These are phyloP conservation scores for Danio choprae DNA, from an alignment of 2,797 vertebrate genomes.

Conservation along the genomic window DNA sequence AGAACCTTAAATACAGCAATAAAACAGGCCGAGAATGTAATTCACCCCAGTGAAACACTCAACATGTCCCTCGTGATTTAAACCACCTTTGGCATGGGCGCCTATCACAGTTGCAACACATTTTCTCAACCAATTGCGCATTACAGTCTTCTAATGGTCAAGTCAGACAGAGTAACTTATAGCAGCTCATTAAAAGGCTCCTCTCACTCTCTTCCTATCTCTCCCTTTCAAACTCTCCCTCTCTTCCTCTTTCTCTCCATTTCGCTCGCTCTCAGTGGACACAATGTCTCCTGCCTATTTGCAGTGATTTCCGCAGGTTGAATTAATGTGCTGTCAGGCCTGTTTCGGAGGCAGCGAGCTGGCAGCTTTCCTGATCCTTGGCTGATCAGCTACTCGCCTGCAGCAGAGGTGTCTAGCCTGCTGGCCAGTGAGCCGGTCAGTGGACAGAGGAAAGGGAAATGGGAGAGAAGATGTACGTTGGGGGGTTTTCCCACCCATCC, in stretches of 20 bases:
- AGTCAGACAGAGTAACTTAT: constrained; percentile 64
- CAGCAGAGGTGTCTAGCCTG: constrained; percentile 65
- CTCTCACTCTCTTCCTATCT: constrained; percentile 58
- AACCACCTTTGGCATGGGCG: constrained; percentile 63
- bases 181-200: constrained; percentile 67
- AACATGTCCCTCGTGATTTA: constrained; percentile 64
- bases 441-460: constrained; percentile 67
- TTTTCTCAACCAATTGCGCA: constrained; percentile 70
- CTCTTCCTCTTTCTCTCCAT: constrained; percentile 56
- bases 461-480: constrained; percentile 65
- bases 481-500: constrained; percentile 50
- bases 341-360: constrained; percentile 75
- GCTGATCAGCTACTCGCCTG: constrained; percentile 76
- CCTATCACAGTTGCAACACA: constrained; percentile 65
- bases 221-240: constrained; percentile 51
- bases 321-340: constrained; percentile 84
- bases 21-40: constrained; percentile 59
- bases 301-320: constrained; percentile 75
- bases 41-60: constrained; percentile 60
- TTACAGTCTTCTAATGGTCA: constrained; percentile 66
- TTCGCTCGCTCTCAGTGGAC: constrained; percentile 66
- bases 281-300: constrained; percentile 72
- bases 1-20: constrained; percentile 61
- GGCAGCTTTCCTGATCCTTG: constrained; percentile 77
- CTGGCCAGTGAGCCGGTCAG: constrained; percentile 57